phyloP scores from a whole-genome alignment of 2,113 vertebrate genomes.

The Chrysemys picta region DNA sequence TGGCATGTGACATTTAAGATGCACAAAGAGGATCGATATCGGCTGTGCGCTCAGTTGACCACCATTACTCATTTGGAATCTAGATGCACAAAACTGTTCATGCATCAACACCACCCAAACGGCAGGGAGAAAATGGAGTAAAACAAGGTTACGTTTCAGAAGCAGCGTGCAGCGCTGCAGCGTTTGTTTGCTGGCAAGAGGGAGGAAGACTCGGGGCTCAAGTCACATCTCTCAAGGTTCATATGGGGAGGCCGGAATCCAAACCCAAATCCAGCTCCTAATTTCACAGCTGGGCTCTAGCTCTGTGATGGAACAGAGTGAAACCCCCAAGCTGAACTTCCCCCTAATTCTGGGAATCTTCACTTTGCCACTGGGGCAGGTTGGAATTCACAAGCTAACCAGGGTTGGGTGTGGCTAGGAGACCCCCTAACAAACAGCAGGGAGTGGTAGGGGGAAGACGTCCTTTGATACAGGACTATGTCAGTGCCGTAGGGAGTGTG shows the following conservation, averaged over 20 bases:
- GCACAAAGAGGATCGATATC: background rate
- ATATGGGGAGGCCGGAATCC: background rate
- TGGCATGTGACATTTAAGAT: background rate
- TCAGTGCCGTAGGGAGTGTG: background rate
- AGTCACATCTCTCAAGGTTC: background rate
- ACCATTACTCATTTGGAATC: rapidly evolving
- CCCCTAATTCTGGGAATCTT: background rate
- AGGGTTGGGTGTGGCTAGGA: background rate
- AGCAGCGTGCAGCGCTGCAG: rapidly evolving
- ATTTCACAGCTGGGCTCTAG: background rate
- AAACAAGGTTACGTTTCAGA: background rate
- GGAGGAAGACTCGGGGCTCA: background rate
- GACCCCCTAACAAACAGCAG: background rate
- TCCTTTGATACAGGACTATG: background rate
- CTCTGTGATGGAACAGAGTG: background rate
- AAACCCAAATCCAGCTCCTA: background rate
- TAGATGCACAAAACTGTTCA: background rate
- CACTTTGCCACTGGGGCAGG: background rate
- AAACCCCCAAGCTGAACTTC: background rate
- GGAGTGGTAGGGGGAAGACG: background rate
- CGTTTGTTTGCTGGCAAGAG: background rate
- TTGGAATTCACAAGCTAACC: background rate
- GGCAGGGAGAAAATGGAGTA: background rate
- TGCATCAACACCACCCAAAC: rapidly evolving
- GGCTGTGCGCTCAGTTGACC: rapidly evolving